Evolutionary conservation across 2,113 vertebrate genomes (phyloP).

Genomic region (Sander lucioperca): DNA sequence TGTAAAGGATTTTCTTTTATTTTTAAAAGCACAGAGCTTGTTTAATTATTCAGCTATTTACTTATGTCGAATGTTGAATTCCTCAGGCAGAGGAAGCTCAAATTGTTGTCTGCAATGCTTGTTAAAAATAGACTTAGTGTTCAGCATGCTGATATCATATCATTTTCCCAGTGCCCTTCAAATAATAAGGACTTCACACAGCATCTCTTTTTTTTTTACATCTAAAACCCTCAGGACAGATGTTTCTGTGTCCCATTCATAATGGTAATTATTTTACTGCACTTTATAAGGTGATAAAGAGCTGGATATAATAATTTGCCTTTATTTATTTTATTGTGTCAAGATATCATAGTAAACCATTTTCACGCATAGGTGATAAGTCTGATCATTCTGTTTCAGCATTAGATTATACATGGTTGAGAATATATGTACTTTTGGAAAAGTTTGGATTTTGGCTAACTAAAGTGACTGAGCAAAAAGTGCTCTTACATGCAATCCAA

Average conservation of each 20-base stretch:
- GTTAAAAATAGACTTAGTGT: constrained; percentile 50
- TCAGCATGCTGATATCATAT: constrained; percentile 1
- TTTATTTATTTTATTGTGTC: neutral
- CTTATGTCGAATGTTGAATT: constrained; percentile 3
- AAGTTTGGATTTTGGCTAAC: neutral
- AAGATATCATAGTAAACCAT: neutral
- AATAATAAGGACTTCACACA: constrained; percentile 23
- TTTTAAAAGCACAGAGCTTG: constrained; percentile 1
- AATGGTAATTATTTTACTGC: neutral
- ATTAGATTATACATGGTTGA: neutral
- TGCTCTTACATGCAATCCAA: neutral
- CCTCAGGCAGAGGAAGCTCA: constrained; percentile 30
- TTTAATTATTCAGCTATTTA: constrained; percentile 53
- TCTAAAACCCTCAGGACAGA: neutral
- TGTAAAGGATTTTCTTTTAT: constrained; percentile 7
- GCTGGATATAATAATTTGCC: neutral
- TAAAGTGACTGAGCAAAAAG: neutral
- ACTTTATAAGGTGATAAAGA: neutral
- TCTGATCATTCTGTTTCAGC: neutral
- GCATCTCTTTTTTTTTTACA: neutral
- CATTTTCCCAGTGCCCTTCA: constrained; percentile 37
- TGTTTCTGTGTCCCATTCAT: neutral
- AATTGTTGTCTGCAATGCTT: constrained; percentile 1
- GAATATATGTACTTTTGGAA: neutral
- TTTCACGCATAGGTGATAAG: too few species aligned